Base-by-base conservation (phyloP, 2,113 vertebrate species). In the Spilogale gracilis region DNA sequence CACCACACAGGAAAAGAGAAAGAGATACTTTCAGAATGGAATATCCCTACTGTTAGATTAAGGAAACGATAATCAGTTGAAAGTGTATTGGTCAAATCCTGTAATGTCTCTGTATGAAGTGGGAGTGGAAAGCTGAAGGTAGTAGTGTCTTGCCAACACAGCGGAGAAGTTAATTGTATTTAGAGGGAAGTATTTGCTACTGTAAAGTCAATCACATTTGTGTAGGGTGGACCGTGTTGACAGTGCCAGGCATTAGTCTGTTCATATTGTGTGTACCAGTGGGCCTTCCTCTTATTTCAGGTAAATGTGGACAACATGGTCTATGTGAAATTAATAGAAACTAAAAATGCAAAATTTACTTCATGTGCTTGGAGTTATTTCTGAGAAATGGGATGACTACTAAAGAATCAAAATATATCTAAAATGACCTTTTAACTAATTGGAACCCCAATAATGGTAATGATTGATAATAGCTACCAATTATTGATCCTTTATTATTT, bases 301-400 rank as follows among this genome's bases (percentile, higher is more conserved):
- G 23, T 80, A 54, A 58, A 2, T 67, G 60, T 23, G 78, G 54
- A 67, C 9, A 74, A 23, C 2, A 21, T 67, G 5, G 4, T 69
- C 8, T 54, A 54, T 63, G 58, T 25, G 30, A 92, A 65, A 23
- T 87, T 45, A 16, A 25, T 54, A 65, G 32, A 91, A 71, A 58
- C 23, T 54, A 87, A 54, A 3, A 87, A 82, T 13, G 16, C 21
- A 13, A 58, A 78, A 91, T 83, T 23, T 50, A 23, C 38, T 92
- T 91, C 63, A 67, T 43, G 86, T 96, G 12, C 38, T 93, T 79
- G 82, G 17, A 97, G 4, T 67, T 69, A 48, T 74, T 52, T 89
- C 65, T 94, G 38, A 86, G 38, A 73, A 93, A 38, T 60, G 5
- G 65, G 4, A 0, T 95, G 16, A 71, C 93, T 21, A 38, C 10